These are phyloP conservation scores for Drosophila teissieri DNA, from an alignment of 1,140 invertebrate genomes.

Conservation along the genomic window DNA sequence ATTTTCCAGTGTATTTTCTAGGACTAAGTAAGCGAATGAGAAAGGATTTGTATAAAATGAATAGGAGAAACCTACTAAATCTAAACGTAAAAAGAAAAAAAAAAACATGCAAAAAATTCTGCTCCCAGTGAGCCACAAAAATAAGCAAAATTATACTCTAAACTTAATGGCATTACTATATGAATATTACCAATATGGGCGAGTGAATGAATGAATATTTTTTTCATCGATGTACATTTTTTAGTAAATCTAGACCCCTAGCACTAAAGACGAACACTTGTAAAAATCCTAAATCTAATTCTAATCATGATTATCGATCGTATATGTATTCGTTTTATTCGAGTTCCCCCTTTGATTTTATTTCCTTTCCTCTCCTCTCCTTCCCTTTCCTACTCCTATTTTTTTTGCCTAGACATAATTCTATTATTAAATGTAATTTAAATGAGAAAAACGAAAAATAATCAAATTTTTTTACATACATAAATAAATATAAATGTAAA, in stretches of 20 bases:
- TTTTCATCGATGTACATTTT: slow-evolving; percentile 49
- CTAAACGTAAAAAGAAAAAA: slow-evolving; percentile 19
- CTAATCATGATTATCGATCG: slow-evolving; percentile 20
- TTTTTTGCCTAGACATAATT: slow-evolving; percentile 73
- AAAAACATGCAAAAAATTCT: slow-evolving; percentile 25
- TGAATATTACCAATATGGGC: slow-evolving; percentile 34
- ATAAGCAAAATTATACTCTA: slow-evolving; percentile 59
- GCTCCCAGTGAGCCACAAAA: slow-evolving; percentile 52
- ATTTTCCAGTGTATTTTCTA: slow-evolving; percentile 80
- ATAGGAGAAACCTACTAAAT: slow-evolving; percentile 18
- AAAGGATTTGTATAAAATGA: slow-evolving; percentile 48
- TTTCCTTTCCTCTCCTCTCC: slow-evolving; percentile 26
- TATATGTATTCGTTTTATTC: slow-evolving; percentile 11
- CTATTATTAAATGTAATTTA: slow-evolving; percentile 75
- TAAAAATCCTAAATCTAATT: slow-evolving; percentile 34
- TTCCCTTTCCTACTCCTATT: slow-evolving; percentile 1
- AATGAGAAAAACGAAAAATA: slow-evolving; percentile 59
- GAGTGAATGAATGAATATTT: slow-evolving; percentile 34
- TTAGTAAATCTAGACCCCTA: slow-evolving; percentile 44
- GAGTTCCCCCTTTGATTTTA: slow-evolving; percentile 21
- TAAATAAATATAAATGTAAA: slow-evolving; percentile 80
- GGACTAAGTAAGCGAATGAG: slow-evolving; percentile 32
- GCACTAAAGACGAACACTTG: slow-evolving; percentile 49
- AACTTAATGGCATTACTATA: slow-evolving; percentile 35
- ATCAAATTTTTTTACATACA: slow-evolving; percentile 82